Conservation (phyloP, 1,140 invertebrate genomes). For the Harpegnathos saltator region DNA sequence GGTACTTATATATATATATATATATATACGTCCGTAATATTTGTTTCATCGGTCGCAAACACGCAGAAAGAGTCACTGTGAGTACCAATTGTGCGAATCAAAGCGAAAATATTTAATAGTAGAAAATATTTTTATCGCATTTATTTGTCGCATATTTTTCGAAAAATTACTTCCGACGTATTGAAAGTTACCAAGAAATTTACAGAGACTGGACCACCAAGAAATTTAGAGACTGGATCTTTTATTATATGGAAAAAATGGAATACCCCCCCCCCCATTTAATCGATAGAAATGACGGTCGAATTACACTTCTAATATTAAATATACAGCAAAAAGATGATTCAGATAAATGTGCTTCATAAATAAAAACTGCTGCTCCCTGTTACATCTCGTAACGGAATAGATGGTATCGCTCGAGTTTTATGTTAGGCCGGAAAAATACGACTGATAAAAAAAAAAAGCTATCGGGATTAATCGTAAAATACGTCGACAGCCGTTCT, state of each 20-base stretch:
- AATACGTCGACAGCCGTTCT: constrained; percentile 20
- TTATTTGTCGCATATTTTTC: too few species aligned
- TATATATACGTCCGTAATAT: neutral
- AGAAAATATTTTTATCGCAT: neutral
- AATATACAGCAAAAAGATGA: neutral
- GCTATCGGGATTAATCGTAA: constrained; percentile 50
- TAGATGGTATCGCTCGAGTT: constrained; percentile 33
- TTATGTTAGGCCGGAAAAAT: constrained; percentile 33
- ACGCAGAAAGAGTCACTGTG: neutral
- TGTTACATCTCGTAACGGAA: constrained; percentile 12
- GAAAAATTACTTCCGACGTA: neutral
- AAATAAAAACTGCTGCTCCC: neutral
- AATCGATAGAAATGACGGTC: too few species aligned
- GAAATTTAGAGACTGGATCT: constrained; percentile 1
- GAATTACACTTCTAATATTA: neutral
- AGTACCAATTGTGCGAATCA: neutral
- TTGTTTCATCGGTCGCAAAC: neutral
- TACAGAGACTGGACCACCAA: neutral
- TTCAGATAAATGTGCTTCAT: constrained; percentile 14
- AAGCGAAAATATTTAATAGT: constrained; percentile 1
- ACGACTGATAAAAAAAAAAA: constrained; percentile 38
- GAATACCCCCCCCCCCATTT: too few species aligned
- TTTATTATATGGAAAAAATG: neutral
- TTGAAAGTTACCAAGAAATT: constrained; percentile 4
- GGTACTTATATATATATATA: too few species aligned